Percentiles rank a stretch among this genome's conserved stretches.
These are phyloP conservation scores for Puntigrus tetrazona DNA, from an alignment of 2,113 vertebrate genomes.

Conservation along the genomic window DNA sequence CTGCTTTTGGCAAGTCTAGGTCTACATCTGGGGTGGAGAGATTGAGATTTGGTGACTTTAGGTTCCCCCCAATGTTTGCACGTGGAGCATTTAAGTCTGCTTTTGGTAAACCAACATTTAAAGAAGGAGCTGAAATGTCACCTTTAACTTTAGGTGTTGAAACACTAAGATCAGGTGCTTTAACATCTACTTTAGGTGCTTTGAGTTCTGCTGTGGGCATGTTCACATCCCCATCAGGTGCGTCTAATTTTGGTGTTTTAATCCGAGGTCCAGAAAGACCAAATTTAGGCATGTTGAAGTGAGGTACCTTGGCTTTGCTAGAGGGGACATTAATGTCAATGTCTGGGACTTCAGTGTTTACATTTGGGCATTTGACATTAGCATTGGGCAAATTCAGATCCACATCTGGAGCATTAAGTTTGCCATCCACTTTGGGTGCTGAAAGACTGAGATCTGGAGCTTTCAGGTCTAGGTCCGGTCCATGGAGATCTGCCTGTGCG, in stretches of 20 bases:
- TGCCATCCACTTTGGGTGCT: conserved; percentile 48
- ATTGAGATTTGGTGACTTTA: conserved; percentile 54
- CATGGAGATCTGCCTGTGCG: conserved; percentile 26
- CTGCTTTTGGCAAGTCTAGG: conserved; percentile 56
- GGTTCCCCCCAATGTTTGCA: conserved; percentile 22
- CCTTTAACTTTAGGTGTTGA: conserved; percentile 48
- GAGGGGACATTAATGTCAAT: conserved; percentile 53
- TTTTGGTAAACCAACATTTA: conserved; percentile 53
- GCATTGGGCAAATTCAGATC: conserved; percentile 42
- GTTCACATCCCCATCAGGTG: conserved; percentile 52
- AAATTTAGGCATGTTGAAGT: conserved; percentile 64
- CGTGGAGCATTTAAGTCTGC: conserved; percentile 40
- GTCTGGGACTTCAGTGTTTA: conserved; percentile 42
- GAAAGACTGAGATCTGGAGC: conserved; percentile 42
- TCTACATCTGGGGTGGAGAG: conserved; percentile 58
- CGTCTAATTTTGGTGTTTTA: conserved; percentile 59
- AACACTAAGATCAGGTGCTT: conserved; percentile 46
- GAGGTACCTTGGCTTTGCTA: conserved; percentile 58
- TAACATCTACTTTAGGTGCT: conserved; percentile 48
- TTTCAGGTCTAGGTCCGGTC: conserved; percentile 35
- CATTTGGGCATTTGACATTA: conserved; percentile 48
- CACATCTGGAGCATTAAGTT: conserved; percentile 32
- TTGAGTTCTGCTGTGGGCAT: conserved; percentile 45
- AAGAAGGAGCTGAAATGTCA: conserved; percentile 39
- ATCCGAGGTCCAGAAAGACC: conserved; percentile 49